These are phyloP conservation scores for Xyrichtys novacula DNA, from an alignment of 2,797 vertebrate species.

Conservation along the genomic window DNA sequence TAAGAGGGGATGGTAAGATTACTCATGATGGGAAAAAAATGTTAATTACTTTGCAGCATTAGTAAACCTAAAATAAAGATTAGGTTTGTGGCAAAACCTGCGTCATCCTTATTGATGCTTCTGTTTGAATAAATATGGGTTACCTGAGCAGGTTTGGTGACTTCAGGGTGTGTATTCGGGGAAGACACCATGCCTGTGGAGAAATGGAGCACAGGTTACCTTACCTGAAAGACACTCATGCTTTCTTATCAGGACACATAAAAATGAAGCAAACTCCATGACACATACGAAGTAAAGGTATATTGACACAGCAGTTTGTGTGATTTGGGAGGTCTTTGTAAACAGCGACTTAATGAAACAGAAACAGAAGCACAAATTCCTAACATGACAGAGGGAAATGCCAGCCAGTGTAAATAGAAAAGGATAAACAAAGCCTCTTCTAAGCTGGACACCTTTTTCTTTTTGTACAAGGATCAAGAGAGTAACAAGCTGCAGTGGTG, in stretches of 20 bases:
- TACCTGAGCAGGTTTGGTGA: constrained; percentile 77
- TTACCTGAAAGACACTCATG: neutral
- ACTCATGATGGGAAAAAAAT: neutral
- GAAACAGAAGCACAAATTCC: constrained; percentile 68
- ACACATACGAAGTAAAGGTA: neutral
- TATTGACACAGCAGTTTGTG: too few species aligned
- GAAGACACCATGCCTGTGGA: constrained; percentile 71
- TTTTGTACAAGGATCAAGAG: neutral
- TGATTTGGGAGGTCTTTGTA: constrained; percentile 29
- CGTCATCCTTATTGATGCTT: neutral
- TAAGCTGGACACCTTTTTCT: constrained; percentile 23
- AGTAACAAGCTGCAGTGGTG: neutral
- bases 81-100: neutral
- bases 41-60: neutral
- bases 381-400: constrained; percentile 50
- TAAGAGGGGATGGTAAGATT: neutral
- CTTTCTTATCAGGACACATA: neutral
- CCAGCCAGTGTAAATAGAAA: constrained; percentile 22
- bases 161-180: constrained; percentile 27
- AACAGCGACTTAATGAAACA: constrained; percentile 70
- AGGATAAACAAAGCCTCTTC: constrained; percentile 16
- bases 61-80: neutral
- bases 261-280: neutral
- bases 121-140: neutral
- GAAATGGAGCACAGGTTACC: neutral